A percentile compares a stretch with the other conserved stretches of the same genome.
These are phyloP conservation scores for Neoitamus cyanurus DNA, from an alignment of 2,888 invertebrate genomes.

Conservation along the genomic window DNA sequence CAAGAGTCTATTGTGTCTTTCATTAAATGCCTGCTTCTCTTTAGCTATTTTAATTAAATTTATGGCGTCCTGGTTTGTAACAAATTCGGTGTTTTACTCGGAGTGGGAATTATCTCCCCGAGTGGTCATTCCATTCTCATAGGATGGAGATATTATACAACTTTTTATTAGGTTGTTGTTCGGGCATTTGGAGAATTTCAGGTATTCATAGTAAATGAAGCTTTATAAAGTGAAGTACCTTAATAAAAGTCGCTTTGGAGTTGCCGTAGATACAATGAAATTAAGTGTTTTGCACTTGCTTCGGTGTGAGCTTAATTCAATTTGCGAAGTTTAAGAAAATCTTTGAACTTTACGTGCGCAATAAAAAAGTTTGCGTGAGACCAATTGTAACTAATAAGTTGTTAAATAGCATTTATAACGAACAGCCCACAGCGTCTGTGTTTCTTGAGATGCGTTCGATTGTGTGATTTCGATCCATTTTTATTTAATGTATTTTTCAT, in stretches of 20 bases:
- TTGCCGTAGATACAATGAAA: background rate
- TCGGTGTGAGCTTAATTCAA: background rate
- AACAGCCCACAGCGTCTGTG: background rate
- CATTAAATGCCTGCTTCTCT: constrained; percentile 34
- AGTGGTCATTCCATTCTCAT: background rate
- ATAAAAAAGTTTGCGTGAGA: background rate
- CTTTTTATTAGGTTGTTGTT: background rate
- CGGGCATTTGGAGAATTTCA: constrained; percentile 10
- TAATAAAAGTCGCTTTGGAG: background rate
- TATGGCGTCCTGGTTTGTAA: constrained; percentile 30
- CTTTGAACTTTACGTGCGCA: background rate
- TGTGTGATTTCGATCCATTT: background rate
- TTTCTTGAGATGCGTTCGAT: background rate
- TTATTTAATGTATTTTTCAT: background rate
- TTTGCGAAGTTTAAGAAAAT: background rate
- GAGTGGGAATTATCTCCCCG: background rate
- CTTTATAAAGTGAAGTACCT: background rate
- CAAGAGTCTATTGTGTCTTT: constrained; percentile 32
- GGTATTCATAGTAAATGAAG: constrained; percentile 5
- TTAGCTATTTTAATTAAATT: constrained; percentile 40
- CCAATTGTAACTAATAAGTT: background rate
- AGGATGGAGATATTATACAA: constrained; percentile 5
- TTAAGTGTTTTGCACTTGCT: background rate
- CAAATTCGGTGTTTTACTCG: constrained; percentile 11
- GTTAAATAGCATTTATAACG: background rate